phyloP scores from a whole-genome alignment of 2,888 invertebrate genomes.

The Tipula unca region DNA sequence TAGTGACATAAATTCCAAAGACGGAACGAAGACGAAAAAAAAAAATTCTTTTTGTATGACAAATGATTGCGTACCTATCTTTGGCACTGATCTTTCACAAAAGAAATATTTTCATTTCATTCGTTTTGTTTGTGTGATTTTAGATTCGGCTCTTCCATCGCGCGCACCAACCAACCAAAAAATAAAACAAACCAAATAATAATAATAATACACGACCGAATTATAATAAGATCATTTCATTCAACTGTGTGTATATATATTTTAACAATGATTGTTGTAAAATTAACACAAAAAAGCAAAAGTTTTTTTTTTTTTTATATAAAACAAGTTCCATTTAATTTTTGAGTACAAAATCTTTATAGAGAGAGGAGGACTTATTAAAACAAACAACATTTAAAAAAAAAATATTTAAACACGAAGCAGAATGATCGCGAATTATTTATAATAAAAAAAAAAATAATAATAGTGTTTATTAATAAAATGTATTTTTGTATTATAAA shows the following conservation, averaged over 20 bases:
- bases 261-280: conserved; percentile 1
- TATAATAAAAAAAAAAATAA: not conserved
- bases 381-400: not conserved
- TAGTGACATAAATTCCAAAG: not conserved
- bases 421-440: not conserved
- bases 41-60: not conserved
- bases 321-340: conserved; percentile 3
- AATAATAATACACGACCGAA: not conserved
- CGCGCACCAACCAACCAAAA: not conserved
- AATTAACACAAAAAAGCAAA: conserved; percentile 8
- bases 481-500: not conserved
- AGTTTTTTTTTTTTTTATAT: not conserved
- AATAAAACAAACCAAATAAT: too few species aligned
- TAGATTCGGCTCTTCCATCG: not conserved
- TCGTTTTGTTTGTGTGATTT: not conserved
- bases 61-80: conserved; percentile 14
- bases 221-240: not conserved
- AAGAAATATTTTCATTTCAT: not conserved
- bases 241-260: not conserved
- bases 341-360: not conserved
- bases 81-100: not conserved
- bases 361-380: not conserved
- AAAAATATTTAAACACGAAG: not conserved
- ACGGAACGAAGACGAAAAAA: not conserved
- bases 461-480: not conserved